Evolutionary conservation across 2,888 invertebrate species (phyloP).

Genomic region (Leucoma salicis): DNA sequence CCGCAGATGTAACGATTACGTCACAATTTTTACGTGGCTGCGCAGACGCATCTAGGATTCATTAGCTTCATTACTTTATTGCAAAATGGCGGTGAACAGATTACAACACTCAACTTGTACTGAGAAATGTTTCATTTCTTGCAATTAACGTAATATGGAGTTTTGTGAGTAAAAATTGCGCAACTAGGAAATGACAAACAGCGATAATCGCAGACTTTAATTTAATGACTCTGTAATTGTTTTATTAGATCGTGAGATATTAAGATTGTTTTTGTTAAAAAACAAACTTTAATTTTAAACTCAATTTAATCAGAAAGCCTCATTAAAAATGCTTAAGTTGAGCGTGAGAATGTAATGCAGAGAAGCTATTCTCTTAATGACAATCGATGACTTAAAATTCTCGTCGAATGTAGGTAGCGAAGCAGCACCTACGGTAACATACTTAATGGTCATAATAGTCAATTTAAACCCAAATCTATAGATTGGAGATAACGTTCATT

Average conservation of each 20-base stretch:
- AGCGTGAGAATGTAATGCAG: neutral
- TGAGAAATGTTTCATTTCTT: constrained; percentile 41
- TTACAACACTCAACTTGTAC: constrained; percentile 43
- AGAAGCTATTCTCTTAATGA: neutral
- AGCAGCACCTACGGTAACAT: neutral
- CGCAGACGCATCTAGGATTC: constrained; percentile 43
- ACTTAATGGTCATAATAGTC: neutral
- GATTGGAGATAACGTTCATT: constrained; percentile 3
- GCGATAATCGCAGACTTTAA: constrained; percentile 1
- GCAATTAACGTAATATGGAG: constrained; percentile 18
- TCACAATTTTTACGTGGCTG: constrained; percentile 56
- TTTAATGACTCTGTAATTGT: constrained; percentile 26
- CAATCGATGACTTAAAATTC: neutral
- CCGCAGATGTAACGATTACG: constrained; percentile 46
- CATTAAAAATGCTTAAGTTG: neutral
- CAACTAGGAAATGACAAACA: constrained; percentile 31
- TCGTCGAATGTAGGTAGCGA: neutral
- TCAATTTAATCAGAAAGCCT: neutral
- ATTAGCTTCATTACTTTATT: constrained; percentile 61
- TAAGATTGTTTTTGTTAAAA: neutral
- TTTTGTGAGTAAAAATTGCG: constrained; percentile 27
- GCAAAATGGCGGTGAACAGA: constrained; percentile 47
- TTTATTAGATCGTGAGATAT: constrained; percentile 10
- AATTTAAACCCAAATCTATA: neutral
- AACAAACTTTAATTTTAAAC: neutral